These are phyloP conservation scores for Rhinopithecus roxellana DNA, from an alignment of 2,113 vertebrate genomes.

Conservation along the genomic window DNA sequence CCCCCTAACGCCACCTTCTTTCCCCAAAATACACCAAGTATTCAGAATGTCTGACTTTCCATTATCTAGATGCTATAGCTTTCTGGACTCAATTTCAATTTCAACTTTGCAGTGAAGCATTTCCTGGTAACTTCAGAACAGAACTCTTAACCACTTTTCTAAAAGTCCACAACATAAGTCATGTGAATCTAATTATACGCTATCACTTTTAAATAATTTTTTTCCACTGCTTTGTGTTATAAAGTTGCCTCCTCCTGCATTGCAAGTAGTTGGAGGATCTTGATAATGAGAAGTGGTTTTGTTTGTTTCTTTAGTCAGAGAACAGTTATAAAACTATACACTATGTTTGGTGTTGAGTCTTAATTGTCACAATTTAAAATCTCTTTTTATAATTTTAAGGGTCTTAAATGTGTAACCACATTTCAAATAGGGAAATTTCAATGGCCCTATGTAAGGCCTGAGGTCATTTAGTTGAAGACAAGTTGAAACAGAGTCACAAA, in stretches of 20 bases:
- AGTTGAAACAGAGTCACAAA: neutral
- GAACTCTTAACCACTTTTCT: neutral
- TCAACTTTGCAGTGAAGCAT: neutral
- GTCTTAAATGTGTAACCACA: neutral
- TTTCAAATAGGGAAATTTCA: constrained; percentile 15
- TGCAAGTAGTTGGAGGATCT: neutral
- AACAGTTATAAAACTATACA: neutral
- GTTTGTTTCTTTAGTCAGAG: neutral
- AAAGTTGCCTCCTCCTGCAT: neutral
- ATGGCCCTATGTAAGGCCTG: neutral
- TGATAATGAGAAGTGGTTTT: neutral
- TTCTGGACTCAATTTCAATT: neutral
- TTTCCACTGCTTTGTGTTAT: neutral
- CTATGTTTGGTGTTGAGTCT: neutral
- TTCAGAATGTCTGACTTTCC: neutral
- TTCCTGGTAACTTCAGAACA: neutral
- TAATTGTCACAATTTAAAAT: neutral
- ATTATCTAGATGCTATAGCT: neutral
- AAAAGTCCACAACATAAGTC: neutral
- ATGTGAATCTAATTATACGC: constrained; percentile 9
- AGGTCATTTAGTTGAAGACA: neutral
- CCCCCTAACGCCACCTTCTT: neutral
- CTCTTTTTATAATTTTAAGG: neutral
- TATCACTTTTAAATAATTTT: neutral
- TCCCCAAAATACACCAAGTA: neutral